Conservation (phyloP, 2,113 vertebrate species). For the Psammodynastes pulverulentus region DNA sequence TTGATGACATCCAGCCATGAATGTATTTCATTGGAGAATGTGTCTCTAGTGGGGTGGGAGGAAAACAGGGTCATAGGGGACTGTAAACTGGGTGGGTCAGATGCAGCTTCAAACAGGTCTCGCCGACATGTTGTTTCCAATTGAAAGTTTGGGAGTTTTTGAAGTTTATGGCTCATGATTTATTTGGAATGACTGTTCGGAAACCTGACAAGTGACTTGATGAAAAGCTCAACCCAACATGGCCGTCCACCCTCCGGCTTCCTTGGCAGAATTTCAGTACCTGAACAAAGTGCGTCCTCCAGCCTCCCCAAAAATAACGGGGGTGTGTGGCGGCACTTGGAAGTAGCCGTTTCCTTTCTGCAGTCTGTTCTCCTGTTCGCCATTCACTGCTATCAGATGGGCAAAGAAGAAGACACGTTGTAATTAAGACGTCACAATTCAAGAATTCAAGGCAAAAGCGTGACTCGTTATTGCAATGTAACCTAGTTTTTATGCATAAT, state of each 20-base stretch:
- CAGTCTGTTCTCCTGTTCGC: slow-evolving; percentile 90
- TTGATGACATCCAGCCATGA: too few relatives aligned
- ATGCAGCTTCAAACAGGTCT: too few relatives aligned
- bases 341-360: slow-evolving; percentile 99
- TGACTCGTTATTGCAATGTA: background rate
- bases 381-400: slow-evolving; percentile 78
- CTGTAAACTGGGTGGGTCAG: too few relatives aligned
- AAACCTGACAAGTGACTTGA: too few relatives aligned
- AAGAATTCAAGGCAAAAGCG: background rate
- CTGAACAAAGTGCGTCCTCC: slow-evolving; percentile 96
- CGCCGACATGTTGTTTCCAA: too few relatives aligned
- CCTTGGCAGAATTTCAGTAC: slow-evolving; percentile 58
- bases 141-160: too few relatives aligned
- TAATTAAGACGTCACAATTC: background rate
- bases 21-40: too few relatives aligned
- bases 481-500: background rate
- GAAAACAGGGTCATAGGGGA: too few relatives aligned
- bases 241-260: background rate
- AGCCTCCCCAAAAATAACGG: slow-evolving; percentile 97
- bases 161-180: too few relatives aligned
- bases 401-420: slow-evolving; percentile 2
- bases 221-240: background rate
- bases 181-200: too few relatives aligned
- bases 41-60: too few relatives aligned
- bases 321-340: slow-evolving; percentile 97